phyloP scores from a whole-genome alignment of 2,797 vertebrate species.

The Myotis myotis region DNA sequence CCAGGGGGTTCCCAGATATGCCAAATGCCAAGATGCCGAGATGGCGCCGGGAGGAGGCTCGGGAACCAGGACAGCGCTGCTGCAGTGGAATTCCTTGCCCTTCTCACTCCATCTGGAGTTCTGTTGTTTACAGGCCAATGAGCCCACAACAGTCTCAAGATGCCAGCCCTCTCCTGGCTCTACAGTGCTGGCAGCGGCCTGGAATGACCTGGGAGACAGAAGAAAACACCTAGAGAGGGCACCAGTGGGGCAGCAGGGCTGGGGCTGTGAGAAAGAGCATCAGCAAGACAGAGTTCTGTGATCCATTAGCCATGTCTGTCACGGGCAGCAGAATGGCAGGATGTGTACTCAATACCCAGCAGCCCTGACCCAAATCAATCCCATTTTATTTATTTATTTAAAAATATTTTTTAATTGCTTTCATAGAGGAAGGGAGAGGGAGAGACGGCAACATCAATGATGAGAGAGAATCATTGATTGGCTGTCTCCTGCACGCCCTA shows the following conservation, averaged over 20 bases:
- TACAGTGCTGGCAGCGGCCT: background rate
- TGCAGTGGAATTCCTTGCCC: background rate
- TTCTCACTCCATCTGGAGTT: background rate
- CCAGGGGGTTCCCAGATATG: background rate
- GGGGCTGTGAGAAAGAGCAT: background rate
- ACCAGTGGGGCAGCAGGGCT: too few species aligned
- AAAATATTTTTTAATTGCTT: too few species aligned
- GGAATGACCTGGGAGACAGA: background rate
- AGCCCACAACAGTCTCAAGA: background rate
- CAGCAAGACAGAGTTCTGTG: background rate
- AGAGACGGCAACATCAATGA: too few species aligned
- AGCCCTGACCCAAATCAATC: background rate
- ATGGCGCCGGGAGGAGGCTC: too few species aligned
- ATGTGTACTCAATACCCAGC: background rate
- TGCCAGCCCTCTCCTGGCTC: background rate
- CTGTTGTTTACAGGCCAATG: background rate
- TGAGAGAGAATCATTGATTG: too few species aligned
- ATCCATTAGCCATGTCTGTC: background rate
- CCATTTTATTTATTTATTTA: too few species aligned
- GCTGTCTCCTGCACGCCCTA: too few species aligned
- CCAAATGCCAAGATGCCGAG: too few species aligned
- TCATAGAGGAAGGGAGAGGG: too few species aligned
- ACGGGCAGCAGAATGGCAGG: fast-evolving
- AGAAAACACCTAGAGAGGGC: background rate
- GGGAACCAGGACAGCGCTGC: background rate